phyloP scores from a whole-genome alignment of 2,888 invertebrate genomes.

The Yponomeuta evonymella region DNA sequence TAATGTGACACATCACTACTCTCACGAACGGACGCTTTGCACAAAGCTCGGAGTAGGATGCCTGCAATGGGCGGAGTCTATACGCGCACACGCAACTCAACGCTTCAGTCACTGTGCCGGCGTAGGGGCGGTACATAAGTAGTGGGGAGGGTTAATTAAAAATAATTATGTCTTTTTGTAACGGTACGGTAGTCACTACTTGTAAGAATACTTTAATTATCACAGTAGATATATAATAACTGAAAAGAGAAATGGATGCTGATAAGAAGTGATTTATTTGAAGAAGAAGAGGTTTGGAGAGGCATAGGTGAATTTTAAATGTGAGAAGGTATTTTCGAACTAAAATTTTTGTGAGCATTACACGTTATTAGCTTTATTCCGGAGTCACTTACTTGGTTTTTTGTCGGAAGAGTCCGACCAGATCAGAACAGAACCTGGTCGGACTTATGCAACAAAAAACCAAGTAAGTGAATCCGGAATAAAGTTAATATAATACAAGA shows the following conservation, averaged over 20 bases:
- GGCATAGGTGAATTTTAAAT: background rate
- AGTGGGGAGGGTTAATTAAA: conserved; percentile 11
- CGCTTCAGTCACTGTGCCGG: conserved; percentile 22
- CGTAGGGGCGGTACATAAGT: conserved; percentile 27
- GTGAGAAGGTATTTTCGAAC: too few relatives aligned
- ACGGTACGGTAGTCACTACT: conserved; percentile 2
- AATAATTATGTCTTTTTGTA: conserved; percentile 6
- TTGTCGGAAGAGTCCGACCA: too few relatives aligned
- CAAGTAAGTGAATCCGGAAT: too few relatives aligned
- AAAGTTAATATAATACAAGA: too few relatives aligned
- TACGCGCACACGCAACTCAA: conserved; percentile 41
- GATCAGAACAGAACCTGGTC: too few relatives aligned
- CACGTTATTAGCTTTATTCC: too few relatives aligned
- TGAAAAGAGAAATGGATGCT: background rate
- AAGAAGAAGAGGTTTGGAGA: background rate
- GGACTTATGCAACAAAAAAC: too few relatives aligned
- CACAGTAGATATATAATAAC: background rate
- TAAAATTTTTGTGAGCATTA: too few relatives aligned
- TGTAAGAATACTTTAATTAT: background rate
- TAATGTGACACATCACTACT: background rate
- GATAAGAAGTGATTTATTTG: background rate
- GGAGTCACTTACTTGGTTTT: too few relatives aligned
- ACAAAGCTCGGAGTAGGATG: conserved; percentile 3
- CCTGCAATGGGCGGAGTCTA: conserved; percentile 3
- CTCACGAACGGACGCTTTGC: background rate